Percentiles rank a stretch among this genome's conserved stretches.
Evolutionary conservation across 2,797 vertebrate genomes (phyloP).

Genomic region (Anguilla pacifica): DNA sequence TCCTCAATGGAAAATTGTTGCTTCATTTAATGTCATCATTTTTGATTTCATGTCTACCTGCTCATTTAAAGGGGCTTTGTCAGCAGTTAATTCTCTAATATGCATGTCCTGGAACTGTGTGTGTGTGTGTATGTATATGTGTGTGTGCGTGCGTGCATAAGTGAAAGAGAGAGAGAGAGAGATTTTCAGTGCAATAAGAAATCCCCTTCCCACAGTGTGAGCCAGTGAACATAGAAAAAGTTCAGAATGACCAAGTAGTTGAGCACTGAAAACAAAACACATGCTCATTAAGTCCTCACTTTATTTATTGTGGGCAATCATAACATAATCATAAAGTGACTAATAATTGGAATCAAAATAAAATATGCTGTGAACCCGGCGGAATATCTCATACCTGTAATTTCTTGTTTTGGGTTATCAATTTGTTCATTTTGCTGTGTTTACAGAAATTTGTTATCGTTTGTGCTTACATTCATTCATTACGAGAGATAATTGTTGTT

Average conservation of each 20-base stretch:
- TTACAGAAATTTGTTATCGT: not conserved
- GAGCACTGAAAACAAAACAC: not conserved
- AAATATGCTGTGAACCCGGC: not conserved
- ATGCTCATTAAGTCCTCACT: not conserved
- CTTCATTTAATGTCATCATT: not conserved
- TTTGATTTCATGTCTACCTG: conserved; percentile 13
- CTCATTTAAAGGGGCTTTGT: conserved; percentile 5
- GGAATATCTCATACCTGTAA: not conserved
- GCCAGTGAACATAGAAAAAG: not conserved
- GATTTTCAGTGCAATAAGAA: not conserved
- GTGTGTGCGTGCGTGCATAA: not conserved
- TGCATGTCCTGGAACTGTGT: not conserved
- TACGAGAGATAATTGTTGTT: not conserved
- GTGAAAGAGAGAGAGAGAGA: too few relatives aligned
- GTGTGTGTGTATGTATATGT: not conserved
- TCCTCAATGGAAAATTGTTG: not conserved
- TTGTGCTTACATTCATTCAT: not conserved
- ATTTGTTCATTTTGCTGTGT: not conserved
- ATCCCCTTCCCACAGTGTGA: not conserved
- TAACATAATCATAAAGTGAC: not conserved
- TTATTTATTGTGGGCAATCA: not conserved
- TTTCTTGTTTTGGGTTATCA: not conserved
- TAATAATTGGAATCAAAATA: not conserved
- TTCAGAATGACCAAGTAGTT: not conserved
- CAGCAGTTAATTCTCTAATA: not conserved